Evolutionary conservation across 2,888 invertebrate genomes (phyloP), one percentile per base, ranked within the genome.

Genomic region (Rhagium mordax): DNA sequence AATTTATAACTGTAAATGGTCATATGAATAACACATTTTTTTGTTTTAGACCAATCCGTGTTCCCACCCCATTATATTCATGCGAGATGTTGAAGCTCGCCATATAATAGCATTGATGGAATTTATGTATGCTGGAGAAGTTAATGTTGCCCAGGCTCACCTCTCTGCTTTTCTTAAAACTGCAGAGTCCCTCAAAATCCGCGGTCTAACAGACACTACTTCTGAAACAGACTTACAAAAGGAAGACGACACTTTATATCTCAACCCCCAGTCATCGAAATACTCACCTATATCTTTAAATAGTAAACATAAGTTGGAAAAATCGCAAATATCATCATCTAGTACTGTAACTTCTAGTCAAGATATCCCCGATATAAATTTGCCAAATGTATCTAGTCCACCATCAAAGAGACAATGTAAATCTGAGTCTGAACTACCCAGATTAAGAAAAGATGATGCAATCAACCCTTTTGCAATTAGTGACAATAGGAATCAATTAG

Each of bases 61-160:
- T 87, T 93, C 94, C 85, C 95, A 95, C 88, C 95, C 95, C 74
- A 94, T 95, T 89, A 94, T 95, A 87, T 94, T 95, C 87, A 93
- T 95, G 92, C 91, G 94, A 86, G 95, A 95, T 89, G 94, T 95
- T 83, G 94, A 94, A 85, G 94, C 93, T 83, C 91, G 92, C 84
- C 94, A 95, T 86, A 91, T 95, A 80, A 92, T 93, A 80, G 93
- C 94, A 69, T 90, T 95, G 74, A 90, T 95, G 85, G 94, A 95
- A 88, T 95, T 95, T 86, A 95, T 95, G 94, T 95, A 95, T 87
- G 94, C 94, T 79, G 95, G 95, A 67, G 95, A 95, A 89, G 95
- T 95, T 79, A 94, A 94, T 87, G 94, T 94, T 75, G 94, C 94
- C 81, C 94, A 94, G 89, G 93, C 93, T 75, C 93, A 94, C 84